A percentile compares a stretch with the other conserved stretches of the same genome.
phyloP scores from a whole-genome alignment of 1,140 invertebrate species.

The Lepidurus couesii region DNA sequence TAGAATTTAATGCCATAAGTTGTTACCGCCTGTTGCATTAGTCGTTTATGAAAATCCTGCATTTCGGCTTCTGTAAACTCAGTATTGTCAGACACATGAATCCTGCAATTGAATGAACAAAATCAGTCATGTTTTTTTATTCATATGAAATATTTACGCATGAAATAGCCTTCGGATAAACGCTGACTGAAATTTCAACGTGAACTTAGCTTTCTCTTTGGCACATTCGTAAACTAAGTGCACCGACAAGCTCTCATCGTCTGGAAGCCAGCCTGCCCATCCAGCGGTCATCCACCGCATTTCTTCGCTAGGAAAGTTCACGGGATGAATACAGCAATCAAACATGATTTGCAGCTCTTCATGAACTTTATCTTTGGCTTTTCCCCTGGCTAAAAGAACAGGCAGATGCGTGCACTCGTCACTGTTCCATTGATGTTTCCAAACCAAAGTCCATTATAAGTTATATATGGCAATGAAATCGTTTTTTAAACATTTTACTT shows the following conservation, averaged over 20 bases:
- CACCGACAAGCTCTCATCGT: too few species aligned
- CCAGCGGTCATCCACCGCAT: constrained; percentile 21
- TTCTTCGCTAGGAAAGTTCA: constrained; percentile 22
- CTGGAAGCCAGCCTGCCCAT: neutral
- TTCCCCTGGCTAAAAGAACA: constrained; percentile 23
- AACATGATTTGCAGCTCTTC: neutral
- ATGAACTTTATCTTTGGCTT: constrained; percentile 15
- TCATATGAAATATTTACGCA: neutral
- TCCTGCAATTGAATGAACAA: neutral
- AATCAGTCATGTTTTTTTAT: neutral
- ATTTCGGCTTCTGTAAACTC: neutral
- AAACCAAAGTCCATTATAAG: neutral
- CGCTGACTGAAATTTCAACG: neutral
- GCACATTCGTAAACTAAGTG: neutral
- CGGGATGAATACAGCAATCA: constrained; percentile 16
- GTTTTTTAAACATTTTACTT: neutral
- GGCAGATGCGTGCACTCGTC: constrained; percentile 12
- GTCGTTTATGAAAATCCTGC: neutral
- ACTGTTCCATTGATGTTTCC: neutral
- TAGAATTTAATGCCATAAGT: neutral
- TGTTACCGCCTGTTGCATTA: neutral
- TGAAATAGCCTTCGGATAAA: neutral
- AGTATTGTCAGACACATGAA: neutral
- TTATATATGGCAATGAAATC: neutral
- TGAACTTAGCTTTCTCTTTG: neutral